Conservation (phyloP, 2,797 vertebrate genomes). For the Siniperca scherzeri region DNA sequence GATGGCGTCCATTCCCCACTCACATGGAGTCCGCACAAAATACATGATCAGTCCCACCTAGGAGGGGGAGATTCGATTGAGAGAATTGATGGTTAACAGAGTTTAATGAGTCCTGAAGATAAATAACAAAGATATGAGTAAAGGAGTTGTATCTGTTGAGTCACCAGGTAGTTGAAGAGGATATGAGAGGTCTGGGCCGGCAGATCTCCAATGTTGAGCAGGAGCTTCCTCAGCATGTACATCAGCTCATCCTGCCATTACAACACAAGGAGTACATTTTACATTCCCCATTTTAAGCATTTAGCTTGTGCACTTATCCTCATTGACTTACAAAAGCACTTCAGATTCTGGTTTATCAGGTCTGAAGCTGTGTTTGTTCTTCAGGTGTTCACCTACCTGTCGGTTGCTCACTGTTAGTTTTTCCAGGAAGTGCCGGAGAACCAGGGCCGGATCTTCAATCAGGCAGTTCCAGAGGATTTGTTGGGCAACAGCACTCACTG, state of each 20-base stretch:
- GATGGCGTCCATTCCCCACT: constrained; percentile 99
- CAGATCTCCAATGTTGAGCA: constrained; percentile 97
- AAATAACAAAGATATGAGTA: background rate
- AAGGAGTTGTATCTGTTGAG: constrained; percentile 31
- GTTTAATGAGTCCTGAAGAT: background rate
- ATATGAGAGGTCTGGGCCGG: constrained; percentile 99
- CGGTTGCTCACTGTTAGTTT: constrained; percentile 98
- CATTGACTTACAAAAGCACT: background rate
- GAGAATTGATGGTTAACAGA: background rate
- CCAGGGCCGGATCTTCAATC: constrained; percentile 98
- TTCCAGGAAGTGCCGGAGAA: constrained; percentile 97
- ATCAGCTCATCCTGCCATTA: constrained; percentile 93
- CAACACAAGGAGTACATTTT: background rate
- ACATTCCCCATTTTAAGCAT: no score
- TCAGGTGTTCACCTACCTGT: constrained; percentile 85
- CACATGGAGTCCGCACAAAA: constrained; percentile 97
- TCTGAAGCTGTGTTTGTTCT: background rate
- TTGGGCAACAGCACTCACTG: constrained; percentile 97
- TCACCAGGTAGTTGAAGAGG: constrained; percentile 98
- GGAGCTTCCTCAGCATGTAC: constrained; percentile 98
- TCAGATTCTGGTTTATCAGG: background rate
- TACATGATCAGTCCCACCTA: constrained; percentile 99
- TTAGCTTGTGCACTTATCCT: background rate
- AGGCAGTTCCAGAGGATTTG: constrained; percentile 99
- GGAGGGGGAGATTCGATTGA: accelerated